phyloP scores from a whole-genome alignment of 2,113 vertebrate species.

The Lagopus muta region DNA sequence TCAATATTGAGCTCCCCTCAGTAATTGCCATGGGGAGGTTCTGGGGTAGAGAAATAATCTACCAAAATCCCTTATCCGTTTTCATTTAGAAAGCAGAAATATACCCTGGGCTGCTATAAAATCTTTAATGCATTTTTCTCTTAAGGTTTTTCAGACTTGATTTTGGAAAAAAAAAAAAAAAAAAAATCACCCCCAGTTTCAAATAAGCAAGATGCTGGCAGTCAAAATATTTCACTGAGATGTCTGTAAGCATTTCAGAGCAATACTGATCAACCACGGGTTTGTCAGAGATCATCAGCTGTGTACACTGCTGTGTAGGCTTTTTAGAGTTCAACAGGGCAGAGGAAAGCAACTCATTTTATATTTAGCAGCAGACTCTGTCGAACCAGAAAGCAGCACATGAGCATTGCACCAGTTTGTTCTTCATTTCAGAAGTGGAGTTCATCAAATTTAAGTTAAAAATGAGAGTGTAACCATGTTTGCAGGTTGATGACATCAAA shows the following conservation, averaged over 20 bases:
- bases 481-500: not conserved
- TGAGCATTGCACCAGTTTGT: not conserved
- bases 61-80: not conserved
- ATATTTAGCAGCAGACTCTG: not conserved
- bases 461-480: not conserved
- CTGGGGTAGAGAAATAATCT: not conserved
- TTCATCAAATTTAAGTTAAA: not conserved
- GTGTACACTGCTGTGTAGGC: not conserved
- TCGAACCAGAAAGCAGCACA: not conserved
- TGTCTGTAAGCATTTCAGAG: not conserved
- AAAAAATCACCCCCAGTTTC: not conserved
- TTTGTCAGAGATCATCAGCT: not conserved
- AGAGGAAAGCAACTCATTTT: not conserved
- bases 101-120: not conserved
- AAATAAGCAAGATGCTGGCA: not conserved
- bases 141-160: not conserved
- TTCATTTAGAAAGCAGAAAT: not conserved
- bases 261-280: not conserved
- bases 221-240: not conserved
- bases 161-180: not conserved
- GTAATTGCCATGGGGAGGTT: not conserved
- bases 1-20: not conserved
- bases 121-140: not conserved
- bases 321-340: not conserved
- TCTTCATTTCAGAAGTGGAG: not conserved